These are phyloP conservation scores for Endomychus coccineus DNA, from an alignment of 2,888 invertebrate species.

Conservation along the genomic window DNA sequence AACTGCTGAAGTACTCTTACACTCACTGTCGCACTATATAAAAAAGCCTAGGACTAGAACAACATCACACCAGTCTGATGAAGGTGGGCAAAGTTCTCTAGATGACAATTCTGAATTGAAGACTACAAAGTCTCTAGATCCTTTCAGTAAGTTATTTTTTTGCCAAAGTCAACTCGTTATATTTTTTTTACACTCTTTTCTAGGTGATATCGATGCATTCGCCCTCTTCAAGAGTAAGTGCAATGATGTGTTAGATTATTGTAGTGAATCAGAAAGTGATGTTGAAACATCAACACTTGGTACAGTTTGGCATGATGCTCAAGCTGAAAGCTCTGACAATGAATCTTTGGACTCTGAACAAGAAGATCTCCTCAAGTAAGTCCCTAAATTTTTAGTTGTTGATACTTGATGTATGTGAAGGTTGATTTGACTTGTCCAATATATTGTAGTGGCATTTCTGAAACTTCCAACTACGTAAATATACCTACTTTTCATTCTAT, in stretches of 20 bases:
- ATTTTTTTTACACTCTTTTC: conserved; percentile 25
- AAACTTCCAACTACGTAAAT: too few relatives aligned
- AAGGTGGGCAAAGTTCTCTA: conserved; percentile 31
- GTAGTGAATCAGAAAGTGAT: conserved; percentile 69
- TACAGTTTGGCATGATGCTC: conserved; percentile 56
- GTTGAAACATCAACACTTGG: conserved; percentile 56
- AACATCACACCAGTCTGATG: conserved; percentile 33
- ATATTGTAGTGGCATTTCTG: too few relatives aligned
- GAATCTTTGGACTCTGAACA: conserved; percentile 71
- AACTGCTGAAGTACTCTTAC: conserved; percentile 58
- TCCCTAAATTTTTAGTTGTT: conserved; percentile 14
- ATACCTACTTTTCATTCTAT: too few relatives aligned
- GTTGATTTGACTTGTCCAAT: too few relatives aligned
- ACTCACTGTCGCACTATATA: conserved; percentile 59
- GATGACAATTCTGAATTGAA: conserved; percentile 47
- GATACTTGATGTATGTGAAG: too few relatives aligned
- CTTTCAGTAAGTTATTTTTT: conserved; percentile 49
- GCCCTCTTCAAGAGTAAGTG: conserved; percentile 47
- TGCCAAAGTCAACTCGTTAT: too few relatives aligned
- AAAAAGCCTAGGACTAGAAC: conserved; percentile 37
- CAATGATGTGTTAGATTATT: conserved; percentile 58
- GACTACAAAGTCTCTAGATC: conserved; percentile 46
- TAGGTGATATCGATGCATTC: conserved; percentile 49
- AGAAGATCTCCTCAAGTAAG: conserved; percentile 68
- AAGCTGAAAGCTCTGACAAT: conserved; percentile 65